Percentiles rank a stretch among this genome's conserved stretches.
phyloP scores from a whole-genome alignment of 2,113 vertebrate species.

The Sylvia atricapilla region DNA sequence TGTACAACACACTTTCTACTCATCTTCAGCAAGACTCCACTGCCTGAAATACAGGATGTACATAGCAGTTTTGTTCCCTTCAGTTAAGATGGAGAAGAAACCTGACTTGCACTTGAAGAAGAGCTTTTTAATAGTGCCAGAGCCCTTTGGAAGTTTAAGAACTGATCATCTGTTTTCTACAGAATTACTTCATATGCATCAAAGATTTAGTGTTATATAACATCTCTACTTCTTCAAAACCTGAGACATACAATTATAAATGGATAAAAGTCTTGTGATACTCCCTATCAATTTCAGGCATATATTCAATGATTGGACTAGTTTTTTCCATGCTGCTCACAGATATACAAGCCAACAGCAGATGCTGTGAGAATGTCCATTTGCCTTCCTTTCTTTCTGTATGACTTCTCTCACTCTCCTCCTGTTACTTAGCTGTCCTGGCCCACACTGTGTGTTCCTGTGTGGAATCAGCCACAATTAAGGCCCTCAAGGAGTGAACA shows the following conservation, averaged over 20 bases:
- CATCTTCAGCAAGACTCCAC: not conserved
- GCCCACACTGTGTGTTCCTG: too few species aligned
- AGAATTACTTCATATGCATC: not conserved
- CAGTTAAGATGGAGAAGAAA: not conserved
- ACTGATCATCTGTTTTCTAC: not conserved
- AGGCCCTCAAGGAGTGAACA: not conserved
- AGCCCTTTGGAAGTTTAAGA: not conserved
- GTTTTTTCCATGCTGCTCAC: accelerated
- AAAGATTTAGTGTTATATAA: not conserved
- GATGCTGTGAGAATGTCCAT: not conserved
- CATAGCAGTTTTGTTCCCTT: not conserved
- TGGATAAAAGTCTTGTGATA: not conserved
- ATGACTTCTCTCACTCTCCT: not conserved
- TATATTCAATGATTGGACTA: not conserved
- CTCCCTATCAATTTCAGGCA: not conserved
- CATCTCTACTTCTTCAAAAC: not conserved
- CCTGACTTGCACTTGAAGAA: not conserved
- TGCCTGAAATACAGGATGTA: not conserved
- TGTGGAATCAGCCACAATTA: accelerated
- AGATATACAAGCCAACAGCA: not conserved
- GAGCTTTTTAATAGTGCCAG: not conserved
- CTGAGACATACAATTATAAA: not conserved
- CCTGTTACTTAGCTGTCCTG: not conserved
- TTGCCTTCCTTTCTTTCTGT: not conserved
- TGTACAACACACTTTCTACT: not conserved